A percentile compares a stretch with the other conserved stretches of the same genome.
These are phyloP conservation scores for Stichopus chloronotus DNA, from an alignment of 35 echinoderm and acorn worm species.

Conservation along the genomic window DNA sequence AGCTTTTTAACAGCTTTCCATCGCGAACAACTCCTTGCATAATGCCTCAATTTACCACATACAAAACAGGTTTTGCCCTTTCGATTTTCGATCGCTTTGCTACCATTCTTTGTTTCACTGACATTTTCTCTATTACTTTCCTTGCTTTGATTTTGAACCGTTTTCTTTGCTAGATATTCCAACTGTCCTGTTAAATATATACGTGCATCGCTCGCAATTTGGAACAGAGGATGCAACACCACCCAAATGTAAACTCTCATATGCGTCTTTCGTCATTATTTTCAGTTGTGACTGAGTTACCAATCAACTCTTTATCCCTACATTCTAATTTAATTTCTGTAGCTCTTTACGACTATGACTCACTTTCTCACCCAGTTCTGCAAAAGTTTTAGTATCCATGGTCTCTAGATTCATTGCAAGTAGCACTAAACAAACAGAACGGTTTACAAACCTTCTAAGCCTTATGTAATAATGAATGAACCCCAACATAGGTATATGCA, in stretches of 20 bases:
- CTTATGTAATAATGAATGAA: too few relatives aligned
- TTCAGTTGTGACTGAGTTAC: conserved; percentile 38
- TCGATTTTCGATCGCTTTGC: neutral
- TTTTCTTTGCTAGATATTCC: neutral
- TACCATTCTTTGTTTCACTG: neutral
- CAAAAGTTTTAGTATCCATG: too few relatives aligned
- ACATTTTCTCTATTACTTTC: neutral
- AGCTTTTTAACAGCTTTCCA: neutral
- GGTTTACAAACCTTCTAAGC: too few relatives aligned
- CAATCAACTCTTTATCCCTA: conserved; percentile 21
- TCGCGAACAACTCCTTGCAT: conserved; percentile 35
- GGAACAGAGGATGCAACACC: neutral
- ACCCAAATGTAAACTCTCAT: neutral
- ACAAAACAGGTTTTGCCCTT: conserved; percentile 33
- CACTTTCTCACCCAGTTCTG: too few relatives aligned
- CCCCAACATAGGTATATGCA: too few relatives aligned
- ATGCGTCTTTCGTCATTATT: neutral
- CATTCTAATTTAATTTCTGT: conserved; percentile 39
- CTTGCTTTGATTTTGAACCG: neutral
- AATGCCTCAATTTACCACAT: conserved; percentile 45
- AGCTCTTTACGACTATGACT: too few relatives aligned
- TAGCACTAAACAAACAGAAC: too few relatives aligned
- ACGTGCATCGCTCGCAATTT: conserved; percentile 56
- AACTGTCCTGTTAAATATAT: neutral
- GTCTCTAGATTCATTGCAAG: too few relatives aligned